phyloP scores from a whole-genome alignment of 2,888 invertebrate genomes.

The Pristionchus arcanus region DNA sequence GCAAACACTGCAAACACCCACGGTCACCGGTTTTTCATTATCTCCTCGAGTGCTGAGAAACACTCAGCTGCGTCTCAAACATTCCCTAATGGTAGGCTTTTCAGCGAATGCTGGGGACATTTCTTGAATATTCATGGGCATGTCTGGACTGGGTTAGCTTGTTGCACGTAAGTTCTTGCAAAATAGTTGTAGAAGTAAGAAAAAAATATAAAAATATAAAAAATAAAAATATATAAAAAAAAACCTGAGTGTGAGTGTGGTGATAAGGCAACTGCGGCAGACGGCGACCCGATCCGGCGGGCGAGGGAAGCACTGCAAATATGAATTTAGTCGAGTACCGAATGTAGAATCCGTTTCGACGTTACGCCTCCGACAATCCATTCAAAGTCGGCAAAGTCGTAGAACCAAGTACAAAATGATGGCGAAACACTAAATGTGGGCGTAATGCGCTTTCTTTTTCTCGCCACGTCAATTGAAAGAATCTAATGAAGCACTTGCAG shows the following conservation, averaged over 20 bases:
- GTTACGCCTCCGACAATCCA: neutral
- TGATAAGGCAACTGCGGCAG: slow-evolving; percentile 39
- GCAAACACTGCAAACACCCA: too few relatives aligned
- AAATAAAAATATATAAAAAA: neutral
- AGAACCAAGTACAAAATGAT: neutral
- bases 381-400: neutral
- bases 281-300: slow-evolving; percentile 42
- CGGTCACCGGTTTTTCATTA: too few relatives aligned
- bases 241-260: neutral
- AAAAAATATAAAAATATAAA: too few relatives aligned
- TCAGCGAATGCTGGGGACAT: too few relatives aligned
- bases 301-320: slow-evolving; percentile 42
- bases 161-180: too few relatives aligned
- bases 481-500: neutral
- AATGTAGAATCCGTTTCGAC: neutral
- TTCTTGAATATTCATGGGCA: too few relatives aligned
- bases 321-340: neutral
- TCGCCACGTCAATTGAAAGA: neutral
- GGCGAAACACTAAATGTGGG: neutral
- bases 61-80: too few relatives aligned
- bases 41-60: too few relatives aligned
- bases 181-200: too few relatives aligned
- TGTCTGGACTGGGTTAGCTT: too few relatives aligned
- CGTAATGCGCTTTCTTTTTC: too few relatives aligned
- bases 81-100: too few relatives aligned